Conservation (phyloP, 2,888 invertebrate species). For the Venusia cambrica region DNA sequence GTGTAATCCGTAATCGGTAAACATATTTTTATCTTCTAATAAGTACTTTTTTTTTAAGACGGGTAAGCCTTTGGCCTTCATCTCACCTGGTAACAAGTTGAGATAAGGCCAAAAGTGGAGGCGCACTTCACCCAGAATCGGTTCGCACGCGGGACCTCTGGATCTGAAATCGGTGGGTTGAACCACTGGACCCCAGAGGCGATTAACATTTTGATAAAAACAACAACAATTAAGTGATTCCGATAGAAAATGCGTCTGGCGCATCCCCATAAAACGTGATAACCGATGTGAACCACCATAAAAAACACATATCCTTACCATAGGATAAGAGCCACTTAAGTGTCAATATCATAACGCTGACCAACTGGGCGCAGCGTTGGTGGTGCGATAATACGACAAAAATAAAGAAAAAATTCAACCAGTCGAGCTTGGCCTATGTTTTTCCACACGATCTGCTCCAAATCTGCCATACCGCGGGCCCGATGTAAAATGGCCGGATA, state of each 20-base stretch:
- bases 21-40: too few species aligned
- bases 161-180: too few species aligned
- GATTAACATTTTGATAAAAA: constrained; percentile 1
- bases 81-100: too few species aligned
- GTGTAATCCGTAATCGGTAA: too few species aligned
- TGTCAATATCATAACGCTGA: constrained; percentile 51
- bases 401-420: constrained; percentile 13
- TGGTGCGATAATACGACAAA: constrained; percentile 48
- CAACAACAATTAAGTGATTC: constrained; percentile 19
- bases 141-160: too few species aligned
- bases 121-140: too few species aligned
- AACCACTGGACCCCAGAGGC: too few species aligned
- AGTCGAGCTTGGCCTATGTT: constrained; percentile 12
- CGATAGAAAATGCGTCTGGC: constrained; percentile 28
- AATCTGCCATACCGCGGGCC: constrained; percentile 2
- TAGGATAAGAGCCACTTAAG: constrained; percentile 40
- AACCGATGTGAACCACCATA: constrained; percentile 54
- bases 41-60: too few species aligned
- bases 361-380: constrained; percentile 42
- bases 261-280: constrained; percentile 53
- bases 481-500: constrained; percentile 26
- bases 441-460: constrained; percentile 2
- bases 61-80: too few species aligned
- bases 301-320: constrained; percentile 49
- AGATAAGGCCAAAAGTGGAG: too few species aligned